Conservation (phyloP, 2,113 vertebrate genomes). For the Rhynchomys soricoides region DNA sequence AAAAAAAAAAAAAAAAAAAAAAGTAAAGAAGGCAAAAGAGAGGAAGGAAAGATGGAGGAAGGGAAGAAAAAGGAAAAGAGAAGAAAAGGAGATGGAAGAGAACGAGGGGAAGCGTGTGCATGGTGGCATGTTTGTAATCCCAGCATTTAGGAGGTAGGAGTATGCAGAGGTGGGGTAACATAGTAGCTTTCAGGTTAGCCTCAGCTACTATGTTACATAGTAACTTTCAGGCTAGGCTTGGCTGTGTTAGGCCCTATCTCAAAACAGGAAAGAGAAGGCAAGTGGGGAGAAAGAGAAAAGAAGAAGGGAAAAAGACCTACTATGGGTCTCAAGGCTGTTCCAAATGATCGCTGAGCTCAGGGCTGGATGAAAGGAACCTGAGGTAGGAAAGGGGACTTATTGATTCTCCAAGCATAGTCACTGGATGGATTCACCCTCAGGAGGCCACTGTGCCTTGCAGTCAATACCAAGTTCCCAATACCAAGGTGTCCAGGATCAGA, state of each 20-base stretch:
- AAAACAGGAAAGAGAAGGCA: background rate
- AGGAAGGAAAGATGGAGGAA: no score
- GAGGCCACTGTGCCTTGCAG: background rate
- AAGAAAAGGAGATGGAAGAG: background rate
- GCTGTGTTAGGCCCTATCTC: background rate
- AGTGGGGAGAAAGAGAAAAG: background rate
- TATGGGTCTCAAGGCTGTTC: background rate
- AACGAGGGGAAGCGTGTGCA: background rate
- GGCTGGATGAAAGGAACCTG: background rate
- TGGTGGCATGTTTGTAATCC: background rate
- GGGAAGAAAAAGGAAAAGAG: background rate
- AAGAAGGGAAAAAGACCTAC: background rate
- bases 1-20: background rate
- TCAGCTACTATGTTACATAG: background rate
- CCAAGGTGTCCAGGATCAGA: background rate
- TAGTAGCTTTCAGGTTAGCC: background rate
- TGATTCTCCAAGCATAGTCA: background rate
- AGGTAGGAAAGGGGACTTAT: background rate
- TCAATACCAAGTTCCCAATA: background rate
- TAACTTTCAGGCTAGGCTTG: background rate
- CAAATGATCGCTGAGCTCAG: background rate
- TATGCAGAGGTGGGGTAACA: background rate
- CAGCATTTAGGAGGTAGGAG: background rate
- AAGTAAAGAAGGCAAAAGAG: fast-evolving
- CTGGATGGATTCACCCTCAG: background rate